A percentile compares a stretch with the other conserved stretches of the same genome.
These are phyloP conservation scores for Crocallis elinguaria DNA, from an alignment of 2,888 invertebrate genomes.

Conservation along the genomic window DNA sequence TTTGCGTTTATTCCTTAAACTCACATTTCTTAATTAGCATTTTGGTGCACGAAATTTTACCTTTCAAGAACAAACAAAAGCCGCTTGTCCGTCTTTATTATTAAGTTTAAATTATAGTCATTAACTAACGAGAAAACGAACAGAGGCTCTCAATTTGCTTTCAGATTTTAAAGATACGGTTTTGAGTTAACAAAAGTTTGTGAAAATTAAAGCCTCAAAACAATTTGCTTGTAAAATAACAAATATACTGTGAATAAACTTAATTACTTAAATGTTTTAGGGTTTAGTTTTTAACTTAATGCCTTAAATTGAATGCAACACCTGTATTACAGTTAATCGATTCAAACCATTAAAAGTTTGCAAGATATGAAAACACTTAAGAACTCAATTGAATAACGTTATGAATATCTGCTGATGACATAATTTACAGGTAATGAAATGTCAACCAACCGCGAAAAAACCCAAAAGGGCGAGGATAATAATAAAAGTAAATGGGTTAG, in stretches of 20 bases:
- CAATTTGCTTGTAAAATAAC: slow-evolving; percentile 26
- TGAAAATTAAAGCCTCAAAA: slow-evolving; percentile 45
- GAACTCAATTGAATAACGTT: no score
- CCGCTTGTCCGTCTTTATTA: slow-evolving; percentile 78
- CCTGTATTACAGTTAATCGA: no score
- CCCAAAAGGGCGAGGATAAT: slow-evolving; percentile 36
- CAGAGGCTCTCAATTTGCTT: slow-evolving; percentile 64
- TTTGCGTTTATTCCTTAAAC: slow-evolving; percentile 59
- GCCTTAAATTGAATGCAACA: no score
- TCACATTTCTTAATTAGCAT: slow-evolving; percentile 77
- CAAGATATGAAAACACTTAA: not conserved
- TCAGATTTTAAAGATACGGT: slow-evolving; percentile 60
- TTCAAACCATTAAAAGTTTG: not conserved
- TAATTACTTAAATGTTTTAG: slow-evolving; percentile 17
- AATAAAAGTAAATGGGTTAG: slow-evolving; percentile 43
- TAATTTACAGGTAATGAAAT: slow-evolving; percentile 35
- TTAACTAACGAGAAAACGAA: slow-evolving; percentile 74
- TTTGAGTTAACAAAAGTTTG: slow-evolving; percentile 59
- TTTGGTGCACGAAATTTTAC: slow-evolving; percentile 72
- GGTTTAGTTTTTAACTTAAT: not conserved
- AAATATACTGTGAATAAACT: slow-evolving; percentile 21
- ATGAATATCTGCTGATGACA: slow-evolving; percentile 32
- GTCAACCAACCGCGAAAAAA: slow-evolving; percentile 31
- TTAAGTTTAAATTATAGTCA: slow-evolving; percentile 80
- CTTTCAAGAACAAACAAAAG: slow-evolving; percentile 76